Evolutionary conservation across 2,888 invertebrate genomes (phyloP), one percentile per base, ranked within the genome.

Genomic region (Phyllotreta cruciferae): DNA sequence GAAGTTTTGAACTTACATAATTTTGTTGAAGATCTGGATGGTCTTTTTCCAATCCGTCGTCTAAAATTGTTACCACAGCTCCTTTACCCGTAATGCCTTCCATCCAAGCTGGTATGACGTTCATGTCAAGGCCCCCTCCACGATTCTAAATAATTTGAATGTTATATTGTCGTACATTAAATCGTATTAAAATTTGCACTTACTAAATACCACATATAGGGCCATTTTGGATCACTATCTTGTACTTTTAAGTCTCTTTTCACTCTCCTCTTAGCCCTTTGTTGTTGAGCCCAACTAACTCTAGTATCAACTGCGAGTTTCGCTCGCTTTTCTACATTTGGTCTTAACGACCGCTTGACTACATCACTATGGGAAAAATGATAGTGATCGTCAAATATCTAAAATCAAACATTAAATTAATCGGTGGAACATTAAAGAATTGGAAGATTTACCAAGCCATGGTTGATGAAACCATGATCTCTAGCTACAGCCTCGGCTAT

Each of bases 141-240:
- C 96, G 90, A 80, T 93, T 93, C 93, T 93, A 80, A 45, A 77
- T 24, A 24, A 24, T 24, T 24, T 24, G 24, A 24, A 24, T 24
- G 24, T 24, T 24, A 24, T 3, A 24, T 3, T 24, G 4, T 24
- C 24, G 24, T 3, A 54, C 13, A 36, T 9, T 8, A 6, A 0
- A 37, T 0, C 8, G 36, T 14, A 38, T 49, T n/a, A 11, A 24
- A 44, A 37, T 60, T 45, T 64, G 64, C 55, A 63, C 70, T 89
- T 85, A 96, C 96, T 88, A 98, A 84, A 83, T 97, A 97, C 97
- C 97, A 98, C 96, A 96, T 96, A 73, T 90, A 89, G 38, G 91
- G 88, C 97, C 97, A 98, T 82, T 92, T 90, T 37, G 93, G 93
- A 83, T 97, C 97, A 78, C 79, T 78, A 69, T 80, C 83, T 76